These are phyloP conservation scores for Mya arenaria DNA, from an alignment of 1,140 invertebrate genomes.

Conservation along the genomic window DNA sequence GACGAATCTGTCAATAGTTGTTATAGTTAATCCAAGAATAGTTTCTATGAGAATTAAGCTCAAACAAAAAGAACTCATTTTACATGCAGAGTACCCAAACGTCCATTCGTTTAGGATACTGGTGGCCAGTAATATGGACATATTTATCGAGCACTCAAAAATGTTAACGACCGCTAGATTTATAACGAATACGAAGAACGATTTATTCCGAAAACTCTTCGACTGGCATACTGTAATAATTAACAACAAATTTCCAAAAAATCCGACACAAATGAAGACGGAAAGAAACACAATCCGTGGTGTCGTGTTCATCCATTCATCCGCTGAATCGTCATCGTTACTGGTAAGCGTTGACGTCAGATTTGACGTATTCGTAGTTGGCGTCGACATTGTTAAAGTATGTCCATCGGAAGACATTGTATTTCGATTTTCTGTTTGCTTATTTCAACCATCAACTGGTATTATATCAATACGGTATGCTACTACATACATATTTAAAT, in stretches of 20 bases:
- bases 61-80: slow-evolving; percentile 72
- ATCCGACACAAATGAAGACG: slow-evolving; percentile 69
- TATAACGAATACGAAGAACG: slow-evolving; percentile 70
- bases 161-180: slow-evolving; percentile 72
- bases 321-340: no score
- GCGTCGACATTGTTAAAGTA: no score
- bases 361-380: no score
- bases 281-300: slow-evolving; percentile 70
- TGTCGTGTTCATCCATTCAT: slow-evolving; percentile 26
- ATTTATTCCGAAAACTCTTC: slow-evolving; percentile 55
- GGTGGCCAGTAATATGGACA: slow-evolving; percentile 81
- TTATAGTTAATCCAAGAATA: slow-evolving; percentile 62
- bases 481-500: no score
- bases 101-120: slow-evolving; percentile 70
- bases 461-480: no score
- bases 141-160: slow-evolving; percentile 73
- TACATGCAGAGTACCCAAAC: slow-evolving; percentile 66
- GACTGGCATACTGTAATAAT: slow-evolving; percentile 68
- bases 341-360: no score
- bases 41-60: slow-evolving; percentile 66
- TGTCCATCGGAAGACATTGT: no score
- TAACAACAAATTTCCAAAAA: slow-evolving; percentile 69
- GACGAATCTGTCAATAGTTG: slow-evolving; percentile 69
- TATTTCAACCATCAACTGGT: no score
- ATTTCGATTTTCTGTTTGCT: no score